These are phyloP conservation scores for Eupelmus urozonus DNA, from an alignment of 2,888 invertebrate genomes.

Conservation along the genomic window DNA sequence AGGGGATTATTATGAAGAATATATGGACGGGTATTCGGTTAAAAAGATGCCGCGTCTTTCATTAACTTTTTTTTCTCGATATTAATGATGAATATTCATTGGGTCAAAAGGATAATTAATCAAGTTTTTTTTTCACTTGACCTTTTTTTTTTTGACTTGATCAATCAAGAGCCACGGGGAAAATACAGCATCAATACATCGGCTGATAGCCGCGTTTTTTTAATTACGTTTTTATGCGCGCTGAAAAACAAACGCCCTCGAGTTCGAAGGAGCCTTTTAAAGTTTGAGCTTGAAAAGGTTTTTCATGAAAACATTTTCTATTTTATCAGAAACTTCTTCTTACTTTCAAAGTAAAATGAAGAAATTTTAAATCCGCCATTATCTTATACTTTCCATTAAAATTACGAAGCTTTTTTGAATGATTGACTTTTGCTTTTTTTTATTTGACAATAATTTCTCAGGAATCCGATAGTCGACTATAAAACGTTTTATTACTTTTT, in stretches of 20 bases:
- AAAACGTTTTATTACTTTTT: too few species aligned
- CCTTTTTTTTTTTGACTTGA: too few species aligned
- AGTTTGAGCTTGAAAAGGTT: background rate
- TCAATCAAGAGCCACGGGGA: too few species aligned
- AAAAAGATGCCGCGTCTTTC: too few species aligned
- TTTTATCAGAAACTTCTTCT: conserved; percentile 31
- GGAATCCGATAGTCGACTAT: too few species aligned
- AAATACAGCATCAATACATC: too few species aligned
- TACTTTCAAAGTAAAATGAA: conserved; percentile 9
- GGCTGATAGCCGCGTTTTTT: background rate
- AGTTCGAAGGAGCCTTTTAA: conserved; percentile 5
- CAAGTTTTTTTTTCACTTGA: background rate
- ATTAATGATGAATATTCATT: too few species aligned
- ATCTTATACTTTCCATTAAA: conserved; percentile 8
- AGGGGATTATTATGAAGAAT: too few species aligned
- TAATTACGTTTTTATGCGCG: background rate
- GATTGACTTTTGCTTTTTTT: conserved; percentile 2
- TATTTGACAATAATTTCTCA: too few species aligned
- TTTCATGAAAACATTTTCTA: conserved; percentile 30
- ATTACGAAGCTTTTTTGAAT: background rate
- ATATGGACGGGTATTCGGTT: too few species aligned
- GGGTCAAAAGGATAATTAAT: too few species aligned
- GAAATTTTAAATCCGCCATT: conserved; percentile 1
- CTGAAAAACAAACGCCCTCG: background rate
- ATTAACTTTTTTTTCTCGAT: too few species aligned